These are phyloP conservation scores for Lytechinus variegatus DNA, from an alignment of 35 echinoderm and acorn worm genomes.

Conservation along the genomic window DNA sequence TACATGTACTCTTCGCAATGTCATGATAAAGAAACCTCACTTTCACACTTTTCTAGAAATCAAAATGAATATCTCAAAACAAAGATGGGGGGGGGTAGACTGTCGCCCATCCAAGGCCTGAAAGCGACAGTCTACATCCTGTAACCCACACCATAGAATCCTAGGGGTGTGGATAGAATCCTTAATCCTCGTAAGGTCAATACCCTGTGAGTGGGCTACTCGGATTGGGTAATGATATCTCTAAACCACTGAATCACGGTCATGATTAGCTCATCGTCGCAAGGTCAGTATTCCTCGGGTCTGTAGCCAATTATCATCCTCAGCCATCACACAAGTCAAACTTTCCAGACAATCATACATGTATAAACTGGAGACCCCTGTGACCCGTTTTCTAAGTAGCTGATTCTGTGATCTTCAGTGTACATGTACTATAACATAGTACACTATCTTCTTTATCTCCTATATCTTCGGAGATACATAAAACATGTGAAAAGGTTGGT, in stretches of 20 bases:
- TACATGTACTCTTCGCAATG: neutral
- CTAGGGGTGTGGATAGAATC: neutral
- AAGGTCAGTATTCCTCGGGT: neutral
- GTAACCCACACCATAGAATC: constrained; percentile 1
- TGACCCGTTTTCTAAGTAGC: no score
- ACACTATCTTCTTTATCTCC: no score
- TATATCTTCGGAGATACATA: no score
- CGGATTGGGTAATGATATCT: neutral
- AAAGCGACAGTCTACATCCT: neutral
- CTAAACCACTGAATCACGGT: neutral
- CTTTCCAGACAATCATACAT: neutral
- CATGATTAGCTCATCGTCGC: neutral
- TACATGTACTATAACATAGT: no score
- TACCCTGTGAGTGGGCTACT: neutral
- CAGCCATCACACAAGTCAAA: neutral
- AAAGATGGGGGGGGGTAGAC: neutral
- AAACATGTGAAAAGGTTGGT: no score
- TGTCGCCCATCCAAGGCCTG: neutral
- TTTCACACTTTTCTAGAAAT: neutral
- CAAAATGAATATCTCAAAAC: neutral
- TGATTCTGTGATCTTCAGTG: no score
- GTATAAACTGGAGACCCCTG: no score
- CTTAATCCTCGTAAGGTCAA: neutral
- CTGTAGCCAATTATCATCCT: neutral
- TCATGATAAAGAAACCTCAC: neutral